Percentiles rank a stretch among this genome's conserved stretches.
Conservation (phyloP, 1,140 invertebrate genomes). For the Anadara kagoshimensis region DNA sequence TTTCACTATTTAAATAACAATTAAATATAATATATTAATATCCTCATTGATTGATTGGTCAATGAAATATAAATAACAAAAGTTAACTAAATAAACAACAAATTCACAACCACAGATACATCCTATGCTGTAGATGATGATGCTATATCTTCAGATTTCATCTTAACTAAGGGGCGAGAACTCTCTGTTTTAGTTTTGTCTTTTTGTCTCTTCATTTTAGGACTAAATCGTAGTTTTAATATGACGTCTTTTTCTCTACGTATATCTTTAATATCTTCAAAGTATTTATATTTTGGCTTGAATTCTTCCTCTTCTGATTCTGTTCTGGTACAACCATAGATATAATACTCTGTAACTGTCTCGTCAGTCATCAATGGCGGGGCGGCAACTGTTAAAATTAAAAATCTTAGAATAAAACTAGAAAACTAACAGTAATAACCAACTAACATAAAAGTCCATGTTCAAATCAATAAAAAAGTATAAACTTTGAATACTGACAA, state of each 20-base stretch:
- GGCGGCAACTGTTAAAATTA: constrained; percentile 18
- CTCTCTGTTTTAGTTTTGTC: constrained; percentile 31
- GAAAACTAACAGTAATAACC: too few relatives aligned
- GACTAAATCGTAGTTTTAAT: constrained; percentile 58
- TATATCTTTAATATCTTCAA: constrained; percentile 55
- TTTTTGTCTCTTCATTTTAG: constrained; percentile 40
- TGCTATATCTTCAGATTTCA: constrained; percentile 32
- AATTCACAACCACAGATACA: background rate
- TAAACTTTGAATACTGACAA: too few relatives aligned
- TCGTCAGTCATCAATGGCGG: constrained; percentile 33
- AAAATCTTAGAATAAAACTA: background rate
- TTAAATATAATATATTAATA: too few relatives aligned
- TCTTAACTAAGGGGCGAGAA: constrained; percentile 14
- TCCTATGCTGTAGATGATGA: constrained; percentile 27
- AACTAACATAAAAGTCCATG: too few relatives aligned
- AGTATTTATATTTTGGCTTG: constrained; percentile 63
- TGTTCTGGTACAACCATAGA: constrained; percentile 36
- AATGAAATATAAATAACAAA: too few relatives aligned
- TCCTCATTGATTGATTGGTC: too few relatives aligned
- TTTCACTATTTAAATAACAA: too few relatives aligned
- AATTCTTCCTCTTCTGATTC: constrained; percentile 44
- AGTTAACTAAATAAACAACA: too few relatives aligned
- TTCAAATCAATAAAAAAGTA: too few relatives aligned
- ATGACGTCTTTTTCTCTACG: constrained; percentile 55
- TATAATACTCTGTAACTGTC: constrained; percentile 42